Conservation (phyloP, 1,140 invertebrate genomes). For the Arctopsyche grandis region DNA sequence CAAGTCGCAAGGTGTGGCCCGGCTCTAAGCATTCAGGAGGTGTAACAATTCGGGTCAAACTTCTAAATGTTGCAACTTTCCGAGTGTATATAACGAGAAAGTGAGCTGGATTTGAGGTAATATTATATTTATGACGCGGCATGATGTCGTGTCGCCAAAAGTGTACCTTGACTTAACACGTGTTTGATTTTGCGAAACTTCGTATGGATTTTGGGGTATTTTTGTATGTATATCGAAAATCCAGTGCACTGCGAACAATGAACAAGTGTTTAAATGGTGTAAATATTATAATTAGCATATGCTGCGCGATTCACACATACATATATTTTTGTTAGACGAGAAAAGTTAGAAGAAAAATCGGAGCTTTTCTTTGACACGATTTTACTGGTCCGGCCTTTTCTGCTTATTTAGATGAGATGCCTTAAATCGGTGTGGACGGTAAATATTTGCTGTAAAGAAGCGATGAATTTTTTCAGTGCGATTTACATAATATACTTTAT, state of each 20-base stretch:
- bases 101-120: neutral
- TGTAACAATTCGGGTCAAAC: no score
- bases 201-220: neutral
- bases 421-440: slow-evolving; percentile 2
- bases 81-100: no score
- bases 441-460: neutral
- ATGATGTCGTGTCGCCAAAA: no score
- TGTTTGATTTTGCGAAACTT: neutral
- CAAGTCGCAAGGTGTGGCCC: no score
- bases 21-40: no score
- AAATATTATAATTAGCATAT: neutral
- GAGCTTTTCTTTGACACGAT: neutral
- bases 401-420: slow-evolving; percentile 21
- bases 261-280: neutral
- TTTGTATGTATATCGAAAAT: neutral
- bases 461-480: neutral
- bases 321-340: neutral
- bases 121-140: no score
- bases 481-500: neutral
- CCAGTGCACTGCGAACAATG: neutral
- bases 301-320: neutral
- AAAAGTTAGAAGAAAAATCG: neutral
- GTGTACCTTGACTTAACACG: no score
- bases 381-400: neutral
- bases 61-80: no score